A percentile compares a stretch with the other conserved stretches of the same genome.
phyloP scores from a whole-genome alignment of 64 coral and sea anemone species.

The Hydrozoanthus tunicans region DNA sequence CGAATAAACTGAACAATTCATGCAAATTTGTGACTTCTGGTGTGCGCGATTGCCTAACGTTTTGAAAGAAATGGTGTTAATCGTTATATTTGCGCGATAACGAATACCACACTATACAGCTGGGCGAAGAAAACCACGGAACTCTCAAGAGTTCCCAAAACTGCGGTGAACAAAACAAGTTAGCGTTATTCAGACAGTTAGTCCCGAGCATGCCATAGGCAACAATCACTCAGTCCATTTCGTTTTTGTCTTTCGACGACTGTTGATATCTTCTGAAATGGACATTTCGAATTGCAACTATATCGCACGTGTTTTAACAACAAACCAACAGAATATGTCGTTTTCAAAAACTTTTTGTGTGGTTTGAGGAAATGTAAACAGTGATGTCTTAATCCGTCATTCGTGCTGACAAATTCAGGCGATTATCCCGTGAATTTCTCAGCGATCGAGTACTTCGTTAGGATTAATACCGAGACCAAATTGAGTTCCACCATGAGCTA shows the following conservation, averaged over 20 bases:
- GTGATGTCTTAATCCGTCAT: slow-evolving; percentile 8
- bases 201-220: not conserved
- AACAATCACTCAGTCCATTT: not conserved
- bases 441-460: not conserved
- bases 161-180: not conserved
- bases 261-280: not conserved
- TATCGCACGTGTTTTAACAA: not conserved
- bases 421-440: not conserved
- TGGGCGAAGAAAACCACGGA: not conserved
- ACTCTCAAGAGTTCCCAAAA: not conserved
- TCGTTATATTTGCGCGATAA: not conserved
- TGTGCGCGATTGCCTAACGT: not conserved
- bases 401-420: not conserved
- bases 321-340: not conserved
- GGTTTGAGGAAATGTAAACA: slow-evolving; percentile 19
- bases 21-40: not conserved
- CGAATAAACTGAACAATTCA: not conserved
- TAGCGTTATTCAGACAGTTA: not conserved
- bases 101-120: not conserved
- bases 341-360: not conserved
- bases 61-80: not conserved
- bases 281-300: not conserved
- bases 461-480: not conserved
- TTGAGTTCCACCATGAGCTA: not conserved
- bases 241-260: slow-evolving; percentile 6